Evolutionary conservation across 2,113 vertebrate genomes (phyloP).

Genomic region (Eidolon helvum): DNA sequence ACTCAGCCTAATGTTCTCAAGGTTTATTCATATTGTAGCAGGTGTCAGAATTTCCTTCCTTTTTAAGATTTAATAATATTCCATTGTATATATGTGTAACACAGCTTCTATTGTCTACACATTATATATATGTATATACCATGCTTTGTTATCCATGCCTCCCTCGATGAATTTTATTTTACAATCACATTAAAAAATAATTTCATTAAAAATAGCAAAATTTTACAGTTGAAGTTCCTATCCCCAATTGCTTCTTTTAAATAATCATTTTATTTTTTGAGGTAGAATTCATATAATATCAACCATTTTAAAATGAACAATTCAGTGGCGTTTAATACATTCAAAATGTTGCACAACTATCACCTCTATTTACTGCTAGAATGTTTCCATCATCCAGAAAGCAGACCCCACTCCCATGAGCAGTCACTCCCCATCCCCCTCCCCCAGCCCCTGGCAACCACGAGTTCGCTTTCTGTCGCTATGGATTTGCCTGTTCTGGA

Average conservation of each 20-base stretch:
- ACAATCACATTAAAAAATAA: neutral
- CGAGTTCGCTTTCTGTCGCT: neutral
- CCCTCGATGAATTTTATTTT: neutral
- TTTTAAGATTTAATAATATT: neutral
- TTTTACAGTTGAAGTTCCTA: neutral
- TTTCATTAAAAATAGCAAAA: neutral
- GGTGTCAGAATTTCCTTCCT: neutral
- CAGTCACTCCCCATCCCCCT: neutral
- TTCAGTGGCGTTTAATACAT: neutral
- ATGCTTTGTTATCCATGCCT: neutral
- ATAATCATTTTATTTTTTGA: neutral
- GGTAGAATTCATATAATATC: neutral
- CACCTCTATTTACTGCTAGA: neutral
- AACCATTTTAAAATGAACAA: neutral
- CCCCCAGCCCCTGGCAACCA: neutral
- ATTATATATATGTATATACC: neutral
- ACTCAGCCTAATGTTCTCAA: neutral
- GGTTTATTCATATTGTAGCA: fast-evolving
- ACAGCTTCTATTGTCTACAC: no score
- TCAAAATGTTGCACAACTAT: neutral
- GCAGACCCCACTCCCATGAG: neutral
- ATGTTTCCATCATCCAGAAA: neutral
- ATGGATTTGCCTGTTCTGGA: neutral
- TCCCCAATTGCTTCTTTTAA: neutral
- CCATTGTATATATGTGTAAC: neutral